Evolutionary conservation across 2,113 vertebrate genomes (phyloP).

Genomic region (Megaceryle maxima): DNA sequence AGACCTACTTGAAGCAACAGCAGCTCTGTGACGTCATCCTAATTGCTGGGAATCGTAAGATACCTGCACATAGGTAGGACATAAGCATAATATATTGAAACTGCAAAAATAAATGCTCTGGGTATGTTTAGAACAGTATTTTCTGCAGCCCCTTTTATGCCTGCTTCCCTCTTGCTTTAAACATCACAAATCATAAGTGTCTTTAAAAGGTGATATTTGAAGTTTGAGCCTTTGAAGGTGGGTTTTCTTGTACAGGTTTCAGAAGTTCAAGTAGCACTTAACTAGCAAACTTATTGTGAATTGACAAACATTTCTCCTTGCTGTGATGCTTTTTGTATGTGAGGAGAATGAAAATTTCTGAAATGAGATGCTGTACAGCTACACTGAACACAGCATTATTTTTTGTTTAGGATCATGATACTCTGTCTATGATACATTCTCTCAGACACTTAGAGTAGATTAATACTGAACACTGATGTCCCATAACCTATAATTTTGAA

Average conservation of each 20-base stretch:
- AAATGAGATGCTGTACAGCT: background rate
- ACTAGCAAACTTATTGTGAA: background rate
- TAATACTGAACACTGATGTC: background rate
- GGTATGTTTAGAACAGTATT: background rate
- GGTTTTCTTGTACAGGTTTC: background rate
- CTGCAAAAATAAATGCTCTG: background rate
- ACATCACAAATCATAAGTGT: background rate
- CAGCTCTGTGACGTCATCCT: conserved; percentile 83
- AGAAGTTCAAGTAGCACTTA: background rate
- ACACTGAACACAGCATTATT: background rate
- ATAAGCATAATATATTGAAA: background rate
- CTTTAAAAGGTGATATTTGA: background rate
- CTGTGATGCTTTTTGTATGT: background rate
- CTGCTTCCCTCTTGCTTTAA: background rate
- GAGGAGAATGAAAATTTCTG: background rate
- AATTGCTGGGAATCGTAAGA: conserved; percentile 80
- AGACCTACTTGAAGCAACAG: conserved; percentile 82
- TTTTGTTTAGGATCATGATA: background rate
- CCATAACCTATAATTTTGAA: background rate
- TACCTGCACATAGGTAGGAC: conserved; percentile 81
- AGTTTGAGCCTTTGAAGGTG: background rate
- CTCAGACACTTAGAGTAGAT: background rate
- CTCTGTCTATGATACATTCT: background rate
- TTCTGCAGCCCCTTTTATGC: background rate
- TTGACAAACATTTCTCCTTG: background rate